Conservation (phyloP, 2,113 vertebrate genomes). For the Trogon surrucura region DNA sequence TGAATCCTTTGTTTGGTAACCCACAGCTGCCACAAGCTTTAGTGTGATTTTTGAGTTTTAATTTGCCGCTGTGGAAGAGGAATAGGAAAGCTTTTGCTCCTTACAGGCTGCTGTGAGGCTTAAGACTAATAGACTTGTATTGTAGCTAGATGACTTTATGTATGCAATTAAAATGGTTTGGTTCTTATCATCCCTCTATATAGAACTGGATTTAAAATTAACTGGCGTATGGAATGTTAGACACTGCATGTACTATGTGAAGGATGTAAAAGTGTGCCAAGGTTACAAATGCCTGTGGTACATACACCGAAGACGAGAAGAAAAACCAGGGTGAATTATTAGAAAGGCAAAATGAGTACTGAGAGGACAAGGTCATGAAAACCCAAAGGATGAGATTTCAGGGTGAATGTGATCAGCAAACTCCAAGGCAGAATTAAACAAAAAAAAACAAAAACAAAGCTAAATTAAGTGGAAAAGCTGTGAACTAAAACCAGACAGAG, state of each 20-base stretch:
- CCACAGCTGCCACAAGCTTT: not conserved
- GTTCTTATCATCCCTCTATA: not conserved
- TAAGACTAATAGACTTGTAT: not conserved
- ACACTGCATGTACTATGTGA: not conserved
- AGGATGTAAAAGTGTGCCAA: not conserved
- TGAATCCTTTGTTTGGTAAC: not conserved
- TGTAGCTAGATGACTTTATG: not conserved
- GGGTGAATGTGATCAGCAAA: not conserved
- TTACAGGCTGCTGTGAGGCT: not conserved
- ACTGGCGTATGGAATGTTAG: not conserved
- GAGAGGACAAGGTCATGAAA: slow-evolving; percentile 17
- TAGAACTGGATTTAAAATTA: not conserved
- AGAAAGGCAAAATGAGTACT: not conserved
- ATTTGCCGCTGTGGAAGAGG: not conserved
- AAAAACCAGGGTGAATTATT: not conserved
- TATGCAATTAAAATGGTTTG: not conserved
- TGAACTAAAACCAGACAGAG: not conserved
- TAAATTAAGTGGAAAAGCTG: not conserved
- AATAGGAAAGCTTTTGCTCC: not conserved
- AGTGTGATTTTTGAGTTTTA: rapidly evolving
- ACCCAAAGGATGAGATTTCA: slow-evolving; percentile 6
- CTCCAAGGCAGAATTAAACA: not conserved
- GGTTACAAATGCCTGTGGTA: not conserved
- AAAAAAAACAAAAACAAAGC: not conserved
- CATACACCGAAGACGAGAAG: not conserved